Base-by-base conservation (phyloP, 2,797 vertebrate species). In the Paramormyrops hopkinsi region DNA sequence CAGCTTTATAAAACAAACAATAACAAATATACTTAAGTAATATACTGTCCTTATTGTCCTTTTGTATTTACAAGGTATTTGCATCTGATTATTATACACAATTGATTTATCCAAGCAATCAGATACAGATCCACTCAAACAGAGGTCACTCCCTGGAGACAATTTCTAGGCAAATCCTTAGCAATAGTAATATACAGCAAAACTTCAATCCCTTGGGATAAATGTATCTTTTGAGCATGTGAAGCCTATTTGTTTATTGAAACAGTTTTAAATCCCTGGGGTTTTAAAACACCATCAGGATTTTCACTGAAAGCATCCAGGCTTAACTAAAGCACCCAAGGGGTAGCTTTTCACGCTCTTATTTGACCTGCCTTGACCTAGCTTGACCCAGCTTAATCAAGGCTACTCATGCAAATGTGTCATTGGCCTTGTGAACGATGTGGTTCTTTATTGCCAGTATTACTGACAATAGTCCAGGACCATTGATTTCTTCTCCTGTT, bases 391-490 rank as follows among this genome's bases (percentile, higher is more conserved):
- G 17, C 73, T 79, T 79, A n/a, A 79, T 44, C 33, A 79, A 79
- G 73, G 73, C 73, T 44, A 46, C 33, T 79, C 73, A 79, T 79
- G 33, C 73, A 79, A 79, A 79, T 79, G 33, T 79, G 37, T 79
- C 37, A 79, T 44, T 79, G 33, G 73, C 73, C 73, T 44, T 79
- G 37, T 79, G 73, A 79, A 44, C 19, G 41, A 41, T 79, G 37
- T 79, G 73, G 37, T 44, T 79, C 37, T 79, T 79, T 41, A 79
- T 46, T 44, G 41, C 73, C 41, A 79, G 17, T 79, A 79, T 79
- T 79, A 79, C 73, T 79, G 73, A 79, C 37, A 79, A 79, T 79
- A 44, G 73, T 79, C 17, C 73, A 44, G 73, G 73, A 79, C 73
- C 73, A 79, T 79, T 79, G 73, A 44, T 79, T 79, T n/a, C 14